These are phyloP conservation scores for Entomobrya multifasciata DNA, from an alignment of 2,888 invertebrate species.

Conservation along the genomic window DNA sequence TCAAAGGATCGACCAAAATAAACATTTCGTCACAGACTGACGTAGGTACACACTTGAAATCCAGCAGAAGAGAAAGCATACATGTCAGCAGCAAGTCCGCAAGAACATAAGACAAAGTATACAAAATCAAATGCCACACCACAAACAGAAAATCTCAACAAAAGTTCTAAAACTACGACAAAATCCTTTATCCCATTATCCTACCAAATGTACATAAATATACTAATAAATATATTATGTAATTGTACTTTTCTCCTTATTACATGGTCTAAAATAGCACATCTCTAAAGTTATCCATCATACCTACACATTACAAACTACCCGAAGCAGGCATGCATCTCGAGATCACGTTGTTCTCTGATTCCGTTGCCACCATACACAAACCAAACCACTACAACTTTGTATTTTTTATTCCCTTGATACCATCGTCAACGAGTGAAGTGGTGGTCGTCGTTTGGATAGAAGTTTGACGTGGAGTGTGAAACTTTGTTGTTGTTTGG, in stretches of 20 bases:
- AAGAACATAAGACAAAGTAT: conserved; percentile 12
- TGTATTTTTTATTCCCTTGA: conserved; percentile 4
- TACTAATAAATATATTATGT: conserved; percentile 4
- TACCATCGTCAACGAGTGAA: too few species aligned
- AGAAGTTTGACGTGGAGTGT: too few species aligned
- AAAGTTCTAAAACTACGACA: too few species aligned
- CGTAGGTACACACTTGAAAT: too few species aligned
- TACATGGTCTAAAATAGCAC: too few species aligned
- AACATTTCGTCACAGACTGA: conserved; percentile 30
- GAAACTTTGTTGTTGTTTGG: neutral
- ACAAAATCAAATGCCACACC: too few species aligned
- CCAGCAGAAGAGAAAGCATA: neutral
- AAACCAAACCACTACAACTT: neutral
- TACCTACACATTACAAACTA: conserved; percentile 3
- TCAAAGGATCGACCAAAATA: too few species aligned
- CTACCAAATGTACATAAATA: too few species aligned
- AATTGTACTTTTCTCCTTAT: neutral
- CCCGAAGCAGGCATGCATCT: neutral
- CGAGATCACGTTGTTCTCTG: neutral
- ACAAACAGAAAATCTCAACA: too few species aligned
- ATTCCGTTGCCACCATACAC: neutral
- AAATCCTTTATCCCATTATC: too few species aligned
- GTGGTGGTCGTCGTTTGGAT: neutral
- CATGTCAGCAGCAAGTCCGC: neutral
- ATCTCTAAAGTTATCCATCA: too few species aligned